Base-by-base conservation (phyloP, 2,113 vertebrate genomes). In the Macaca mulatta region DNA sequence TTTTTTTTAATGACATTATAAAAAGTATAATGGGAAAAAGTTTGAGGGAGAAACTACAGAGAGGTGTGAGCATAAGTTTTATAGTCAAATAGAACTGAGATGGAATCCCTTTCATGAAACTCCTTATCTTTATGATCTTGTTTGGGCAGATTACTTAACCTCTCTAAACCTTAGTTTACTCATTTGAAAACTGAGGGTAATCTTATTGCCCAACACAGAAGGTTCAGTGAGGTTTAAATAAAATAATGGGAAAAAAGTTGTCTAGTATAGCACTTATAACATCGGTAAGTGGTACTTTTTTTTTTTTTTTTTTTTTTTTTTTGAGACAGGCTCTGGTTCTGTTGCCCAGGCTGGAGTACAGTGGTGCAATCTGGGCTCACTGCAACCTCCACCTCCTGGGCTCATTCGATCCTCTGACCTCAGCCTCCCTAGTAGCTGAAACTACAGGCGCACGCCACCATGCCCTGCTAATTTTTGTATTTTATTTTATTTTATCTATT, bases 111-210 rank as follows among this genome's bases (percentile, higher is more conserved):
- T 18, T 83, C 86, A 48, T 96, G 86, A 94, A 87, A 93, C 14
- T 93, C 40, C 45, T 97, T 96, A 93, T 88, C 23, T 92, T 93
- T 93, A n/a, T 89, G n/a, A 89, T 40, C 45, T 86, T 77, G 17
- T 93, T 84, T 86, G 84, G 45, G 3, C 74, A 92, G n/a, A 94
- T 96, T 82, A 40, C 20, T 89, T 90, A 87, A 95, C 25, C 12
- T 90, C 64, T 91, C 50, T 83, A 93, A 96, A 27, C 6, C 23
- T 93, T 87, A 64, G 20, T 90, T 84, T 94, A 82, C 77, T 94
- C 17, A 93, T 85, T 17, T 87, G 57, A 96, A 95, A 97, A 90
- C 80, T 52, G 20, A 27, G 86, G 52, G 20, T 89, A 83, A 84
- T 82, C 74, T 45, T 82, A 94, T 4, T 94, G 48, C 55, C 32